Base-by-base conservation (phyloP, 1,140 invertebrate genomes). In the Bombus pyrosoma region DNA sequence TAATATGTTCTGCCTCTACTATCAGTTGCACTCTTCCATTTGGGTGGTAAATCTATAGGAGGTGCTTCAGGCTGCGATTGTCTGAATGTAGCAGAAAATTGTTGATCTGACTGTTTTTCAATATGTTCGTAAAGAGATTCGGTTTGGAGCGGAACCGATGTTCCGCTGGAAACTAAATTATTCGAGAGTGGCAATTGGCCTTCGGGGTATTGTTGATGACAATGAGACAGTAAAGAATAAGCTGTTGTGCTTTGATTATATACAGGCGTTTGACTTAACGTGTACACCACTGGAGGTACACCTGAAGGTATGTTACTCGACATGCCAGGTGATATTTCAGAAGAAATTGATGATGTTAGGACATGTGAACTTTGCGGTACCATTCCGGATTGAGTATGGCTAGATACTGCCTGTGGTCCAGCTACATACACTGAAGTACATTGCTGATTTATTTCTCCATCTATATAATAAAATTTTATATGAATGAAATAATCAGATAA, bases 1-100 rank as follows among this genome's bases (percentile, higher is more conserved):
- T 99, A 99, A 93, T 99, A 99, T 0, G 97, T 96, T 84, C 98
- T 95, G 3, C 98, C 98, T 69, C 98, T 97, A 34, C 95, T 92
- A 94, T 99, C 98, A 71, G 96, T 96, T 0, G 98, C 97, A 90
- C 96, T 97, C 91, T 98, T 98, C 98, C 98, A 99, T 92, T 97
- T 96, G 0, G 97, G 97, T 10, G 98, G 98, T 69, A 99, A 93
- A 90, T 97, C 97, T 1, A 96, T 94, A 0, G 96, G 94, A 0
- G 97, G 97, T 82, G 95, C 89, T 89, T 96, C 91, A 12, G 90
- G 91, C 88, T 81, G 93, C 82, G 88, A 87, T 83, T 86, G 76
- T 43, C 83, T 83, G 39, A 84, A 69, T 9, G 87, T 37, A 28
- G 71, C 73, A 39, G 85, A 64, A 59, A 91, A 84, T 37, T 90